These are phyloP conservation scores for Bhutanitis thaidina DNA, from an alignment of 2,888 invertebrate genomes.

Conservation along the genomic window DNA sequence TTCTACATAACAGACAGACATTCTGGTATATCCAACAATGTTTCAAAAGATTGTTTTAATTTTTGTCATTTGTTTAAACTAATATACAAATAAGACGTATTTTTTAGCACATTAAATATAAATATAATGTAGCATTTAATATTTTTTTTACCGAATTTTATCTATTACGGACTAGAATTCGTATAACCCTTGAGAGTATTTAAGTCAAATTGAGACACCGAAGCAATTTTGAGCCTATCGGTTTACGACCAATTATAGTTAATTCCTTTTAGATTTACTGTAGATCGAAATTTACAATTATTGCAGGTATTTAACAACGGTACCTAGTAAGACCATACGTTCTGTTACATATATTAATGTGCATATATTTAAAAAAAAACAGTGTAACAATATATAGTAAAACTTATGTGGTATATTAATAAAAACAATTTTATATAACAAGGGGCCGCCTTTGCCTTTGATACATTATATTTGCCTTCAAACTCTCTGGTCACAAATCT, in stretches of 20 bases:
- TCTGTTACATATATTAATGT: no score
- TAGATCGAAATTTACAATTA: constrained; percentile 13
- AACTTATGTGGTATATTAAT: no score
- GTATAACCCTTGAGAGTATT: not conserved
- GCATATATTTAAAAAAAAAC: no score
- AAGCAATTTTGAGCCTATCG: constrained; percentile 11
- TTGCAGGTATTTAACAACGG: not conserved
- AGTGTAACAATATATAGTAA: no score
- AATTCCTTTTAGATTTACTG: constrained; percentile 17
- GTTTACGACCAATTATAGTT: constrained; percentile 15
- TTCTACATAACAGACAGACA: no score
- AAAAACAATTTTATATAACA: no score
- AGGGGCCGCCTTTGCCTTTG: no score
- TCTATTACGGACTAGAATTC: not conserved
- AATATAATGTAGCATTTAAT: not conserved
- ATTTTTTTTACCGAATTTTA: not conserved
- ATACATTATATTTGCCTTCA: no score
- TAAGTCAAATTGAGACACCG: constrained; percentile 9
- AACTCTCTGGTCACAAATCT: no score
- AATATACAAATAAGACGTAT: not conserved
- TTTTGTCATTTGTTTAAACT: not conserved
- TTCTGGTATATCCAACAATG: no score
- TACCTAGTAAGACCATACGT: no score
- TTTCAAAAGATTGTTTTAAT: no score
- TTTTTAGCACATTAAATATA: not conserved